Evolutionary conservation across 2,888 invertebrate species (phyloP).

Genomic region (Hyalella azteca): DNA sequence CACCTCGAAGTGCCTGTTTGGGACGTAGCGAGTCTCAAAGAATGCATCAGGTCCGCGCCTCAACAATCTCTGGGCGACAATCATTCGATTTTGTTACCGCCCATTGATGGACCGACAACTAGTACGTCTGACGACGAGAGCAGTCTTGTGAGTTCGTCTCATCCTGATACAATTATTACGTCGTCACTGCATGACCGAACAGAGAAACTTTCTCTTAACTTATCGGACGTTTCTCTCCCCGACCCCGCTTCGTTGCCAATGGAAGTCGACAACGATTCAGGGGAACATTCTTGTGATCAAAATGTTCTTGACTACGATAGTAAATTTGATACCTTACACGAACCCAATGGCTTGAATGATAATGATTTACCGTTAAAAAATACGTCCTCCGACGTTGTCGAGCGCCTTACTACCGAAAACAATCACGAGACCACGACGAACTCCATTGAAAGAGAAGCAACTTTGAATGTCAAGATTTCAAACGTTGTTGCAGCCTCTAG

Average conservation of each 20-base stretch:
- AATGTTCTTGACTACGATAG: neutral
- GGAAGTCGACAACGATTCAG: neutral
- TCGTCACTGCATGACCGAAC: neutral
- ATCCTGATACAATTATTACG: neutral
- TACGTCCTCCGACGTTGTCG: too few species aligned
- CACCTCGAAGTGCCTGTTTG: slow-evolving; percentile 61
- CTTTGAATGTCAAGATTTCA: too few species aligned
- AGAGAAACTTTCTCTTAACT: neutral
- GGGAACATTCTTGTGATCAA: neutral
- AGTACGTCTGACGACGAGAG: neutral
- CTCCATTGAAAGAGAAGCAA: too few species aligned
- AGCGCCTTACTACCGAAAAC: too few species aligned
- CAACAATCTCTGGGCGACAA: neutral
- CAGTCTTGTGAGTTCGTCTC: neutral
- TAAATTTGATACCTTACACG: neutral
- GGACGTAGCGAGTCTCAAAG: slow-evolving; percentile 37
- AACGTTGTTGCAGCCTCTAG: too few species aligned
- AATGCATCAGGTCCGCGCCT: slow-evolving; percentile 52
- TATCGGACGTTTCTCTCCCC: neutral
- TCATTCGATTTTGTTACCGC: neutral
- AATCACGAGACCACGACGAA: too few species aligned
- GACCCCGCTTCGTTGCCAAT: neutral
- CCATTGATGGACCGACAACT: neutral
- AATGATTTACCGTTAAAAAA: neutral
- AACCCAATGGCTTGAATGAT: neutral